Evolutionary conservation across 2,113 vertebrate species (phyloP).

Genomic region (Serinus canaria): DNA sequence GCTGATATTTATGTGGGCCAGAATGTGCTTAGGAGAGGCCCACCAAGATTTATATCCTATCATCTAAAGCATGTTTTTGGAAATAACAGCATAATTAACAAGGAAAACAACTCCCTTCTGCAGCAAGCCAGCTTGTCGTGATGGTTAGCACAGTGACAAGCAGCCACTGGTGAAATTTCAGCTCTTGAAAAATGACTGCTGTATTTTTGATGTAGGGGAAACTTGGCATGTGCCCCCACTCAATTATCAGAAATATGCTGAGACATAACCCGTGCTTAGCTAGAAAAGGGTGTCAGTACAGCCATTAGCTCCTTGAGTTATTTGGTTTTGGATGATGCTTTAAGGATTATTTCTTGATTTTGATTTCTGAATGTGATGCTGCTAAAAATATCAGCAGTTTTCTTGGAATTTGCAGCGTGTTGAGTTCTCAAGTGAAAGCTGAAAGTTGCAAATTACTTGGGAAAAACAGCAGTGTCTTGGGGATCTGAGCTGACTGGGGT

Average conservation of each 20-base stretch:
- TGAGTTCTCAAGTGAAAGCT: neutral
- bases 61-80: constrained; percentile 16
- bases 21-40: neutral
- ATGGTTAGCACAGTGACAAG: neutral
- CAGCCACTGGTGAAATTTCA: neutral
- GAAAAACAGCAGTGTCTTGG: neutral
- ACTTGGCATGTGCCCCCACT: neutral
- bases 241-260: neutral
- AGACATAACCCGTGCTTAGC: neutral
- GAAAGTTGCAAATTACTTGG: neutral
- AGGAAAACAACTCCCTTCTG: constrained; percentile 21
- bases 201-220: neutral
- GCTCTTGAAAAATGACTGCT: neutral
- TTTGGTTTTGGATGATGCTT: neutral
- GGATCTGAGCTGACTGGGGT: neutral
- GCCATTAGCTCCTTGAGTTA: neutral
- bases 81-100: constrained; percentile 14
- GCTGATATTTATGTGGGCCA: neutral
- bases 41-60: neutral
- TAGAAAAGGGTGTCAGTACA: neutral
- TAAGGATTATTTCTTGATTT: neutral
- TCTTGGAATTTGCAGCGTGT: neutral
- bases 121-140: neutral
- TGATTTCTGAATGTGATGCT: neutral
- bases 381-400: neutral